These are phyloP conservation scores for Acrobasis consociella DNA, from an alignment of 2,888 invertebrate species.

Conservation along the genomic window DNA sequence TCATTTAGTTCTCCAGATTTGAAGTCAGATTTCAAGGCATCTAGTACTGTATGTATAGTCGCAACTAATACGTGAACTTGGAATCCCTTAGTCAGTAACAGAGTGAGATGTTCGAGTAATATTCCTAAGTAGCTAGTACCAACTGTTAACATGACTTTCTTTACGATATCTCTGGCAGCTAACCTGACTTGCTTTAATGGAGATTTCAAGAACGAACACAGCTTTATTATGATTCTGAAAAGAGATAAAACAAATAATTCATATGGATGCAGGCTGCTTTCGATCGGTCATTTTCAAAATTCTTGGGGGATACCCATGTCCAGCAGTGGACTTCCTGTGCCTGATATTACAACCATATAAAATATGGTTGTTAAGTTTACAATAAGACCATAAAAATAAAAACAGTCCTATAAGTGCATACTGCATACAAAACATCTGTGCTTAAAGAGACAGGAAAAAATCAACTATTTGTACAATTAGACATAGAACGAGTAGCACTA, in stretches of 20 bases:
- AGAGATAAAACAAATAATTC: slow-evolving; percentile 29
- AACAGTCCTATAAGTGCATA: no score
- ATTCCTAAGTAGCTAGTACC: slow-evolving; percentile 91
- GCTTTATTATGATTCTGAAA: slow-evolving; percentile 91
- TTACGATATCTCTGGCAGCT: slow-evolving; percentile 94
- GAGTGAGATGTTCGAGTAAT: slow-evolving; percentile 90
- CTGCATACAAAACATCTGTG: no score
- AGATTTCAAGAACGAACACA: slow-evolving; percentile 95
- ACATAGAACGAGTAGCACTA: no score
- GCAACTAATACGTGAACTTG: slow-evolving; percentile 96
- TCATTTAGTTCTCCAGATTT: slow-evolving; percentile 90
- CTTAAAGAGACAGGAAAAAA: no score
- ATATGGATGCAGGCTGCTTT: slow-evolving; percentile 24
- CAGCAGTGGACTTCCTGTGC: no score
- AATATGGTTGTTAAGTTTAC: no score
- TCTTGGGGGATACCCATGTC: no score
- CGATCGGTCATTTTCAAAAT: no score
- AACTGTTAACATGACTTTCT: slow-evolving; percentile 92
- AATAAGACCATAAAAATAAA: no score
- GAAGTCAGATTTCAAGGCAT: slow-evolving; percentile 86
- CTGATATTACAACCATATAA: no score
- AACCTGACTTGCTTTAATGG: slow-evolving; percentile 93
- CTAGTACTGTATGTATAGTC: slow-evolving; percentile 92
- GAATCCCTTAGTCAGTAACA: slow-evolving; percentile 92
- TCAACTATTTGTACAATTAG: no score